Conservation (phyloP, 2,888 invertebrate genomes). For the Microdon myrmicae region DNA sequence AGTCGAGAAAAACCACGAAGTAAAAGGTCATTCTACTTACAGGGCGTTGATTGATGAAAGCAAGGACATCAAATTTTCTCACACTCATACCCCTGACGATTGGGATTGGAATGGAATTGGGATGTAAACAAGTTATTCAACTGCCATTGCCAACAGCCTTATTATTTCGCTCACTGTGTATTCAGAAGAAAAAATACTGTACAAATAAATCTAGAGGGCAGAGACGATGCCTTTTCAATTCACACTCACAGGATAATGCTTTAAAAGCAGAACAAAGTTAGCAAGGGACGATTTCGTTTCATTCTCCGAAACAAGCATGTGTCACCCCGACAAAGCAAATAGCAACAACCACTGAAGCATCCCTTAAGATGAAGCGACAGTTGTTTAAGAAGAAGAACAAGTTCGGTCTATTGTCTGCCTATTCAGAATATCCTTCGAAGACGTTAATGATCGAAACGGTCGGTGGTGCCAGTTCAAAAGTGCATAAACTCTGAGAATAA, state of each 20-base stretch:
- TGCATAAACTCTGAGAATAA: constrained; percentile 26
- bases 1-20: constrained; percentile 10
- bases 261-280: constrained; percentile 9
- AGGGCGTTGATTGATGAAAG: constrained; percentile 23
- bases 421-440: constrained; percentile 8
- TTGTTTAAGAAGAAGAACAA: constrained; percentile 6
- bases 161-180: too few relatives aligned
- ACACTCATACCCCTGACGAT: constrained; percentile 9
- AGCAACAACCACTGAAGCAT: constrained; percentile 17
- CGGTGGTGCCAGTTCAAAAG: constrained; percentile 20
- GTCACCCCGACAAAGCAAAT: not conserved
- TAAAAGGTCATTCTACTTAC: constrained; percentile 11
- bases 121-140: constrained; percentile 14
- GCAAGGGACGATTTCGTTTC: not conserved
- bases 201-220: not conserved
- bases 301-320: not conserved
- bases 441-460: constrained; percentile 15
- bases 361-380: not conserved
- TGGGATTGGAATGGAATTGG: not conserved
- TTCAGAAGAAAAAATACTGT: not conserved
- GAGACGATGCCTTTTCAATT: constrained; percentile 5
- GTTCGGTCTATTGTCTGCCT: constrained; percentile 28
- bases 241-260: not conserved
- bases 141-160: not conserved
- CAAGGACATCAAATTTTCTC: not conserved